phyloP scores from a whole-genome alignment of 2,888 invertebrate genomes.

The Dasypolia templi region DNA sequence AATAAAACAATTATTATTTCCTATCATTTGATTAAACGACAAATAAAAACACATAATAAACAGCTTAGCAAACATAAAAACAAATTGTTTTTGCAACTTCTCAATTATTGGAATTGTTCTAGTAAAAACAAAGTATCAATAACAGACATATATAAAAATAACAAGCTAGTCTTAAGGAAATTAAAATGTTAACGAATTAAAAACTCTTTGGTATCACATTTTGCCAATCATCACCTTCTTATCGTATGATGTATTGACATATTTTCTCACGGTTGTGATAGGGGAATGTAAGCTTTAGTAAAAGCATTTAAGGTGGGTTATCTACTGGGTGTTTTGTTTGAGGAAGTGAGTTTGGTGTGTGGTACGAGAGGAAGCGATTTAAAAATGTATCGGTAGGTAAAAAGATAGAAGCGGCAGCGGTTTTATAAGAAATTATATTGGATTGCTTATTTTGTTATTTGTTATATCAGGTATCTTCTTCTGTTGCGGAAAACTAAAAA shows the following conservation, averaged over 20 bases:
- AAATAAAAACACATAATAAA: background rate
- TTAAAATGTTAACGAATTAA: constrained; percentile 66
- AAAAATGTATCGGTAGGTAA: background rate
- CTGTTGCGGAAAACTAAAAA: background rate
- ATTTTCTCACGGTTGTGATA: constrained; percentile 77
- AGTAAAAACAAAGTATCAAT: constrained; percentile 64
- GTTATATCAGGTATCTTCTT: background rate
- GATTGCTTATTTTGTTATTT: background rate
- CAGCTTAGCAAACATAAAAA: constrained; percentile 23
- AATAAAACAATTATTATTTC: background rate
- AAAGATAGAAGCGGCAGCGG: background rate
- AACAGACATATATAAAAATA: constrained; percentile 54
- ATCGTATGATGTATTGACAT: constrained; percentile 73
- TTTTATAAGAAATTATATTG: background rate
- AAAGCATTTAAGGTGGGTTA: constrained; percentile 46
- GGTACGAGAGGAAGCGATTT: constrained; percentile 44
- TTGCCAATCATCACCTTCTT: constrained; percentile 72
- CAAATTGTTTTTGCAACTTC: constrained; percentile 20
- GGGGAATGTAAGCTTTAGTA: constrained; percentile 61
- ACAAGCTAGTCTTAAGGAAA: constrained; percentile 53
- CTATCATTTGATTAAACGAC: background rate
- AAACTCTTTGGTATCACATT: constrained; percentile 69
- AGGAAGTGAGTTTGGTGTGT: constrained; percentile 54
- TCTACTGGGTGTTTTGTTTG: constrained; percentile 46
- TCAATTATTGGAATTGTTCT: constrained; percentile 51